phyloP scores from a whole-genome alignment of 2,113 vertebrate species.

The Heliornis fulica region DNA sequence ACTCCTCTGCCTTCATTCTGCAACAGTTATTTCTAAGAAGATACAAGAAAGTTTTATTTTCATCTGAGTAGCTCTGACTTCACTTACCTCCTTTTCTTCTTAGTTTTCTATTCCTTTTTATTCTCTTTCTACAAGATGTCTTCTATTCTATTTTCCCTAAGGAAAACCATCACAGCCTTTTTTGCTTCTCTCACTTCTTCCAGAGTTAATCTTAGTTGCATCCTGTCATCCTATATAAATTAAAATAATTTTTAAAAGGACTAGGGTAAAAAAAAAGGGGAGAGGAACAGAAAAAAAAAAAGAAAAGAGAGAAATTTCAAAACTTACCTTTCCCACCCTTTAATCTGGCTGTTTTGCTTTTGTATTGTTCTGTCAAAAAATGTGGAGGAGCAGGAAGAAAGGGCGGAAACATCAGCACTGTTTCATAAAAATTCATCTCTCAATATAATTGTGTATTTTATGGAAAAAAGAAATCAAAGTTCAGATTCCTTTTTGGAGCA shows the following conservation, averaged over 20 bases:
- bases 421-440: not conserved
- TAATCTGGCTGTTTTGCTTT: not conserved
- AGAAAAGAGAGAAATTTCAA: not conserved
- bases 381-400: not conserved
- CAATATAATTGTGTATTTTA: not conserved
- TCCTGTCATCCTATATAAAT: too few species aligned
- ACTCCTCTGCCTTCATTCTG: not conserved
- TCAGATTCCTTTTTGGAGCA: not conserved
- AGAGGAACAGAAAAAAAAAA: fast-evolving
- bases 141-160: not conserved
- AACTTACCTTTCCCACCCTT: not conserved
- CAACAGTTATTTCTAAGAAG: not conserved
- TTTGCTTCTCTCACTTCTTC: not conserved
- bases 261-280: too few species aligned
- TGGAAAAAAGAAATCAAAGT: not conserved
- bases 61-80: not conserved
- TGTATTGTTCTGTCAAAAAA: not conserved
- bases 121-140: not conserved
- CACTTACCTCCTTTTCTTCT: not conserved
- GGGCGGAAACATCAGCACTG: not conserved
- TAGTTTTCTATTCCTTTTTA: not conserved
- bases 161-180: not conserved
- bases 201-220: not conserved
- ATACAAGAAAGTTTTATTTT: not conserved
- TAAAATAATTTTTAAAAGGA: too few species aligned